A percentile compares a stretch with the other conserved stretches of the same genome.
Conservation (phyloP, 2,113 vertebrate genomes). For the Pseudois nayaur region DNA sequence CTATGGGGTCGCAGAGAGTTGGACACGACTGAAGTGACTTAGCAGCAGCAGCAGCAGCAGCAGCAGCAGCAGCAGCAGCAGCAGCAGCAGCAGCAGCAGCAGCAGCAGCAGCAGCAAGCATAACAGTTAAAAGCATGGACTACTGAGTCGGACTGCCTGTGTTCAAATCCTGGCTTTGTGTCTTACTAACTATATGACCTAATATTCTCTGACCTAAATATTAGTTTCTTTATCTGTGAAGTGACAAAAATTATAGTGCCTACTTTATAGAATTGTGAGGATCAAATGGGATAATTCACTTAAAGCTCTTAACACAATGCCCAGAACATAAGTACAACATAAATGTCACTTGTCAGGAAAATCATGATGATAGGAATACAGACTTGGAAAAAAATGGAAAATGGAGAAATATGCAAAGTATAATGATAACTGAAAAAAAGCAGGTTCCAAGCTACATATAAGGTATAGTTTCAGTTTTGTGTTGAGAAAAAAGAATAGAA, state of each 20-base stretch:
- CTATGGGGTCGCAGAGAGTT: too few relatives aligned
- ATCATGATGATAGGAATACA: background rate
- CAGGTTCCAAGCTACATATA: background rate
- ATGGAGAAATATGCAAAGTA: background rate
- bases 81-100: background rate
- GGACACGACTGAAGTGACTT: too few relatives aligned
- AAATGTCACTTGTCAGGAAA: background rate
- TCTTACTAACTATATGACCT: conserved; percentile 1
- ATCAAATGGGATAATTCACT: background rate
- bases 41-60: too few relatives aligned
- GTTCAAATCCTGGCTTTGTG: background rate
- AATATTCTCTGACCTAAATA: conserved; percentile 2
- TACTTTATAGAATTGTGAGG: background rate
- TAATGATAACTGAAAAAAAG: background rate
- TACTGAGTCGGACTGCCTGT: background rate
- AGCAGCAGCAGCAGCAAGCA: background rate
- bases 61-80: background rate
- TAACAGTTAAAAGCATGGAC: background rate
- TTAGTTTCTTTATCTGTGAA: conserved; percentile 15
- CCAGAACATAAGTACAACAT: background rate
- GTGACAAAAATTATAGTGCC: background rate
- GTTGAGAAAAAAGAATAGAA: conserved; percentile 26
- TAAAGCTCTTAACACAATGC: background rate
- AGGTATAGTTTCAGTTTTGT: conserved; percentile 16
- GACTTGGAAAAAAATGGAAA: background rate